These are phyloP conservation scores for Onychostruthus taczanowskii DNA, from an alignment of 2,113 vertebrate genomes.

Conservation along the genomic window DNA sequence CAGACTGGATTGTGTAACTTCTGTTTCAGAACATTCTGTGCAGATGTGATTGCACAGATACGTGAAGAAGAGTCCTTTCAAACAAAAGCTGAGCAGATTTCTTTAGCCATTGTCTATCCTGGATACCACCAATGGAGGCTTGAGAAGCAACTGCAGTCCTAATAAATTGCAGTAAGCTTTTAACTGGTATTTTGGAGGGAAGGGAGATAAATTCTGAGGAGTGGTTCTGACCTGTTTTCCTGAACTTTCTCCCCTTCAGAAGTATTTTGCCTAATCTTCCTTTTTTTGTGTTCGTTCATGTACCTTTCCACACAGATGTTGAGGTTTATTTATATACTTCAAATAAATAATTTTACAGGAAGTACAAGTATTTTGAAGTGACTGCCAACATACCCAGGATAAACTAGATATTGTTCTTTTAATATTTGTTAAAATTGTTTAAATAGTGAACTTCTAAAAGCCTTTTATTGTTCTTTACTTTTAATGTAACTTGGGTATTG, in stretches of 20 bases:
- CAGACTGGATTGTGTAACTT: conserved; percentile 10
- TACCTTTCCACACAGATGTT: neutral
- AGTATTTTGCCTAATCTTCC: neutral
- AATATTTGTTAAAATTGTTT: neutral
- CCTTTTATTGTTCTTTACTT: neutral
- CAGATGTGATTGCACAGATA: neutral
- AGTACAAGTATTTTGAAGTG: neutral
- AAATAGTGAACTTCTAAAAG: neutral
- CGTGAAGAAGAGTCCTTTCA: neutral
- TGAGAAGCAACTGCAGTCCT: neutral
- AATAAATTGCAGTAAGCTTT: neutral
- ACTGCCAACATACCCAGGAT: neutral
- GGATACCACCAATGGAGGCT: neutral
- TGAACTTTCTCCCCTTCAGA: neutral
- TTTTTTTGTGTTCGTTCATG: neutral
- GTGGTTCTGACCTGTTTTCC: neutral
- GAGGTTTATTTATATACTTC: neutral
- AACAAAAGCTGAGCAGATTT: neutral
- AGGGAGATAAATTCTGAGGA: neutral
- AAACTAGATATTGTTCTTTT: neutral
- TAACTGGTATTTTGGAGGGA: neutral
- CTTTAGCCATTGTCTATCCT: neutral
- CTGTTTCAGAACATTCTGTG: conserved; percentile 12
- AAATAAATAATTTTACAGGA: neutral
- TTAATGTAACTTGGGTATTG: neutral